A percentile compares a stretch with the other conserved stretches of the same genome.
phyloP scores from a whole-genome alignment of 2,797 vertebrate genomes.

The Lagorchestes hirsutus region DNA sequence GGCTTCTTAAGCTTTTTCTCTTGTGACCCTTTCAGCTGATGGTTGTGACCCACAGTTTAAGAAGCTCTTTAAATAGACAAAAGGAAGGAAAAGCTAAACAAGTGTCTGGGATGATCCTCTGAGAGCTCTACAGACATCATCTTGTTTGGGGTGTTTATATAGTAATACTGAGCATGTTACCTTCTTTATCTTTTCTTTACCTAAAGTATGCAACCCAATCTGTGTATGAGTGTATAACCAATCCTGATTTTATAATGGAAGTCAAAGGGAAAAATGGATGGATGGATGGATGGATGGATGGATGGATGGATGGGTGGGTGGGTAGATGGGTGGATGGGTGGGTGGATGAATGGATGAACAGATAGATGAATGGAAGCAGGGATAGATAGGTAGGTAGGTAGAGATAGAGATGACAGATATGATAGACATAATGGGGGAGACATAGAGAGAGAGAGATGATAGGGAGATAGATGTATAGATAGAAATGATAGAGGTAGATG shows the following conservation, averaged over 20 bases:
- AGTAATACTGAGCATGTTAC: not conserved
- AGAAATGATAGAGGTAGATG: not conserved
- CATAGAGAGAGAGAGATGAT: not conserved
- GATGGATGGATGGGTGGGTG: no score
- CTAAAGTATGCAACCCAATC: not conserved
- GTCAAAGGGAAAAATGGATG: not conserved
- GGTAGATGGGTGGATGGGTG: no score
- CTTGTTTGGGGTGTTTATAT: not conserved
- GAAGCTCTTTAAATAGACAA: not conserved
- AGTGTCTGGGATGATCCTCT: not conserved
- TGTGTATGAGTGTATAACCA: no score
- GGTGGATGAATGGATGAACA: no score
- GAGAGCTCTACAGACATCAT: not conserved
- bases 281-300: no score
- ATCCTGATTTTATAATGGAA: not conserved
- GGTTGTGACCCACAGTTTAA: no score
- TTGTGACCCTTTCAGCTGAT: no score
- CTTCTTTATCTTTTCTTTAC: not conserved
- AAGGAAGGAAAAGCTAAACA: not conserved
- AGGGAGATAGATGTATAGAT: no score
- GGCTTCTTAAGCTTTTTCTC: no score
- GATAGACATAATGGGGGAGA: no score
- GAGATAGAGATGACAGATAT: no score
- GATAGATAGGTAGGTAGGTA: not conserved
- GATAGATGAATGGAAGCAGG: no score